Evolutionary conservation across 2,888 invertebrate genomes (phyloP), one percentile per base, ranked within the genome.

Genomic region (Smittia sp.): DNA sequence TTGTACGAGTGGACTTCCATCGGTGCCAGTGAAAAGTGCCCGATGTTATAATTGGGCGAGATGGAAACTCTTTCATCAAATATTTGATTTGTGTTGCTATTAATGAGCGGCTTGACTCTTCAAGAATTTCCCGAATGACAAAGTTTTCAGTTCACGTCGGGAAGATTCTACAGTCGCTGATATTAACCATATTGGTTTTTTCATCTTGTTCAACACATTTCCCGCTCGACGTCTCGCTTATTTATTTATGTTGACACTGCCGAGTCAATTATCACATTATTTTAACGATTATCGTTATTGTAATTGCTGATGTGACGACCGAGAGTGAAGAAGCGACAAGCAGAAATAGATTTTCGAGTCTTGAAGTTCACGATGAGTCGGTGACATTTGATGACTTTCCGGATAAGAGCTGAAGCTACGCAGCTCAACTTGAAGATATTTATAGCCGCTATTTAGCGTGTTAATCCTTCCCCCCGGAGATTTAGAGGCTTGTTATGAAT

Each of bases 281-380:
- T 69, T n/a, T 69, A 69, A 69, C 68, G 68, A 69, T 69, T 69
- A 69, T 69, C 39, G 68, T 69, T 69, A 69, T 69, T 69, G 39
- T 69, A 69, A 69, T 69, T 69, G 25, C 68, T 32, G 25, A 13
- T 7, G 9, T 18, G 15, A 9, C 38, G 11, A 9, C 11, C 22
- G 18, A 58, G 11, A 58, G 18, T 4, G 11, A n/a, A 46, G 15
- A 32, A 46, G 46, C 39, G 39, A 52, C 52, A 52, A 58, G 22
- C 9, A n/a, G 7, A 58, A 58, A 22, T 58, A 46, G 46, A 6
- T 46, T 46, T 32, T 32, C 32, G 3, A 11, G 46, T 46, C 46
- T 58, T 18, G 58, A 20, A 58, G 58, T 58, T 58, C 58, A 18
- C 15, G 4, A 58, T 18, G 9, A 58, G 18, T 58, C 58, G 11